These are phyloP conservation scores for Corythoichthys intestinalis DNA, from an alignment of 2,113 vertebrate genomes.

Conservation along the genomic window DNA sequence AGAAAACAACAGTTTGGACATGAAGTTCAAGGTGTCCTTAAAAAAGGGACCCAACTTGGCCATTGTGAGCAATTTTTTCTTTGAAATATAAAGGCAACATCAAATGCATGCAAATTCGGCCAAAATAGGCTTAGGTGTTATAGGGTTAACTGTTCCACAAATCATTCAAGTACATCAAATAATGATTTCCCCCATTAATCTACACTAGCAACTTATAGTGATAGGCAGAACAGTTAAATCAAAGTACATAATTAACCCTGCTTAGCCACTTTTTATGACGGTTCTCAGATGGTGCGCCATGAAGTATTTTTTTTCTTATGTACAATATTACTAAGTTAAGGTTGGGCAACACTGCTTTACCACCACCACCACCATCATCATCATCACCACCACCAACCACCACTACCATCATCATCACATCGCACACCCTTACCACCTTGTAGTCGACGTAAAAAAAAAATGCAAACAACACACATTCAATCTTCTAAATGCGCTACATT, in stretches of 20 bases:
- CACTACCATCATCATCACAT: not conserved
- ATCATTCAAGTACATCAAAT: not conserved
- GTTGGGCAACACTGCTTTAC: not conserved
- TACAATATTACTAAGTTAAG: not conserved
- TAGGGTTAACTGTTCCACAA: not conserved
- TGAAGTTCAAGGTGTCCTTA: too few relatives aligned
- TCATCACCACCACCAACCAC: not conserved
- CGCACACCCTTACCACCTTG: slow-evolving; percentile 23
- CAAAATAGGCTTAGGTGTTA: too few relatives aligned
- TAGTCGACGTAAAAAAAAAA: slow-evolving; percentile 26
- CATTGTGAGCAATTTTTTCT: too few relatives aligned
- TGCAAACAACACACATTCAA: slow-evolving; percentile 17
- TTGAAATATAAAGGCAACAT: too few relatives aligned
- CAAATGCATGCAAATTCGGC: too few relatives aligned
- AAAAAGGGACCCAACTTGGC: too few relatives aligned
- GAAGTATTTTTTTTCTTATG: not conserved
- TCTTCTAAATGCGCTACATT: not conserved
- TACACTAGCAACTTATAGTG: not conserved
- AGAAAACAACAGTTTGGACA: too few relatives aligned
- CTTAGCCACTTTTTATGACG: not conserved
- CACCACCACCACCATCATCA: not conserved
- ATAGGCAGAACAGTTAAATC: not conserved
- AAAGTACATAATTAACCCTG: too few relatives aligned
- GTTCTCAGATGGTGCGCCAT: not conserved
- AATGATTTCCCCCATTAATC: not conserved